Evolutionary conservation across 2,888 invertebrate genomes (phyloP).

Genomic region (Metopia argyrocephala): DNA sequence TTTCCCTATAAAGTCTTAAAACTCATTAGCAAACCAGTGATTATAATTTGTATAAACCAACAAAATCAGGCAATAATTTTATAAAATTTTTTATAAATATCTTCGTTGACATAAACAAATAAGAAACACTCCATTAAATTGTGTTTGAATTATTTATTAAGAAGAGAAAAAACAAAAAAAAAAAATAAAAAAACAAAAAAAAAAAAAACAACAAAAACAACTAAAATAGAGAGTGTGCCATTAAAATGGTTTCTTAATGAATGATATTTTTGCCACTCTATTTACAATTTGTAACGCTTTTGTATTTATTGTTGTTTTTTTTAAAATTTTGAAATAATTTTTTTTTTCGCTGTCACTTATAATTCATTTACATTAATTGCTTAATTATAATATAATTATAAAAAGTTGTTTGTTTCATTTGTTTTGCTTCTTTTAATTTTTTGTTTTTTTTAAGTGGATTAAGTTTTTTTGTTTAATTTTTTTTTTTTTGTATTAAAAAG

Average conservation of each 20-base stretch:
- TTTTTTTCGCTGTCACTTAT: not conserved
- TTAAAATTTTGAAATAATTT: not conserved
- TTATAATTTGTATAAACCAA: not conserved
- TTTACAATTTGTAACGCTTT: not conserved
- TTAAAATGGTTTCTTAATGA: conserved; percentile 2
- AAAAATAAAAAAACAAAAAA: too few relatives aligned
- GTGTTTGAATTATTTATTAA: not conserved
- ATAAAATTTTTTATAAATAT: conserved; percentile 1
- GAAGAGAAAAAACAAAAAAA: too few relatives aligned
- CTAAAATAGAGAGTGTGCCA: not conserved
- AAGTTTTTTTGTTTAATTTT: not conserved
- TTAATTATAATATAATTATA: conserved; percentile 48
- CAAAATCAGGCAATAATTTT: not conserved
- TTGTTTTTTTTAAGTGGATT: not conserved
- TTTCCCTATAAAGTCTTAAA: not conserved
- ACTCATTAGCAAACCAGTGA: not conserved
- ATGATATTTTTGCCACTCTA: conserved; percentile 4
- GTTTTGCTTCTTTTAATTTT: not conserved
- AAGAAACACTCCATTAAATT: conserved; percentile 12
- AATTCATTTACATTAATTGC: conserved; percentile 50
- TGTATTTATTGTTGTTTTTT: not conserved
- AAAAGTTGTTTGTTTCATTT: conserved; percentile 14
- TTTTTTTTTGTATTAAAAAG: conserved; percentile 16
- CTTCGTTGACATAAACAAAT: conserved; percentile 11
- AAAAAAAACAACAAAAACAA: not conserved